These are phyloP conservation scores for Nestor notabilis DNA, from an alignment of 2,113 vertebrate genomes.

Conservation along the genomic window DNA sequence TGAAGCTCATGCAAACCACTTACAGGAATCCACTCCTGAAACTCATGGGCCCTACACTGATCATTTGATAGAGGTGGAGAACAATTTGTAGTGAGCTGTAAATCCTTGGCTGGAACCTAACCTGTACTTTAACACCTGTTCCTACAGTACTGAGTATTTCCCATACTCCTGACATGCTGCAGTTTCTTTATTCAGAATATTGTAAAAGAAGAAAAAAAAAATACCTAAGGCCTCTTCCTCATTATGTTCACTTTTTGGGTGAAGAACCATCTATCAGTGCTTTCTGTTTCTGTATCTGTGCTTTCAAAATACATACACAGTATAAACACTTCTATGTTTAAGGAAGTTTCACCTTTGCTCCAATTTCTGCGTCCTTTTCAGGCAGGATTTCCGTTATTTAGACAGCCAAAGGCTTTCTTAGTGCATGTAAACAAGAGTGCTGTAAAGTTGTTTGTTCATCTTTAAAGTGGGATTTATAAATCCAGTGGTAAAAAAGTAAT, in stretches of 20 bases:
- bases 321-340: not conserved
- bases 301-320: not conserved
- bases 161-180: not conserved
- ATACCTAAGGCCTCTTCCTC: not conserved
- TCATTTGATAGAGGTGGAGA: not conserved
- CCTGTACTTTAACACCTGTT: not conserved
- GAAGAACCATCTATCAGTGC: not conserved
- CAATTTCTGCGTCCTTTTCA: slow-evolving; percentile 19
- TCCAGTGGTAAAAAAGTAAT: not conserved
- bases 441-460: not conserved
- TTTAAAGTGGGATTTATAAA: not conserved
- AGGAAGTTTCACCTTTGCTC: slow-evolving; percentile 38
- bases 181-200: not conserved
- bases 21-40: not conserved
- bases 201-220: not conserved
- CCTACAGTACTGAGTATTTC: not conserved
- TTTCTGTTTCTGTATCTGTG: not conserved
- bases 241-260: not conserved
- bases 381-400: slow-evolving; percentile 47
- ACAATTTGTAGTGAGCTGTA: not conserved
- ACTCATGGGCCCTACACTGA: not conserved
- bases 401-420: not conserved
- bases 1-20: not conserved
- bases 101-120: not conserved
- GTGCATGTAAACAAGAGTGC: not conserved